Evolutionary conservation across 2,888 invertebrate genomes (phyloP), one percentile per base, ranked within the genome.

Genomic region (Belgica antarctica): DNA sequence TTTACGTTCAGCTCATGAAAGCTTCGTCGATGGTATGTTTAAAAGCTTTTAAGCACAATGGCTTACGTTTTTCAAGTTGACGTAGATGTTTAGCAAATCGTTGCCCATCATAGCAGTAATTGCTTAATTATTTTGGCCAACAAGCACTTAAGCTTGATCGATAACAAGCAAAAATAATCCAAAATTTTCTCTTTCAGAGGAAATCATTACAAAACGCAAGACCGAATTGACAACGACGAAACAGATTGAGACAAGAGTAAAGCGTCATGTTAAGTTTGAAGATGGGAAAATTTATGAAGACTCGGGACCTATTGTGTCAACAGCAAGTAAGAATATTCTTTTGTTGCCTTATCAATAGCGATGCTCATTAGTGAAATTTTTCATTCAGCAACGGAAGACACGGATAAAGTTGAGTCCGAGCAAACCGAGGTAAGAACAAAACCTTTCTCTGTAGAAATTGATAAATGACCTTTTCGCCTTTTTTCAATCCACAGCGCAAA

Each of bases 121-220:
- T n/a, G n/a, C n/a, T n/a, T n/a, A n/a, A n/a, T n/a, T n/a, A n/a
- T n/a, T n/a, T n/a, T n/a, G n/a, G n/a, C n/a, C n/a, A n/a, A n/a
- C n/a, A n/a, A n/a, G n/a, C n/a, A n/a, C n/a, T n/a, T n/a, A n/a
- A n/a, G n/a, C n/a, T n/a, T n/a, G n/a, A n/a, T n/a, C n/a, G n/a
- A n/a, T n/a, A n/a, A n/a, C n/a, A n/a, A n/a, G n/a, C n/a, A n/a
- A n/a, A n/a, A n/a, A n/a, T 41, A 41, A 41, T 41, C 15, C 3
- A 10, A 41, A 41, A 2, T 41, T 41, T 41, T 5, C 41, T 41
- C 15, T 41, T 1, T 62, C 85, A 94, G 94, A 94, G 83, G 94
- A 94, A 89, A 92, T 92, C 92, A 87, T 93, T 80, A 93, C 92
- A 75, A 89, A 90, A 78, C 92, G 92, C 82, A 92, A 91, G 81